These are phyloP conservation scores for Nestor notabilis DNA, from an alignment of 2,113 vertebrate genomes.

Conservation along the genomic window DNA sequence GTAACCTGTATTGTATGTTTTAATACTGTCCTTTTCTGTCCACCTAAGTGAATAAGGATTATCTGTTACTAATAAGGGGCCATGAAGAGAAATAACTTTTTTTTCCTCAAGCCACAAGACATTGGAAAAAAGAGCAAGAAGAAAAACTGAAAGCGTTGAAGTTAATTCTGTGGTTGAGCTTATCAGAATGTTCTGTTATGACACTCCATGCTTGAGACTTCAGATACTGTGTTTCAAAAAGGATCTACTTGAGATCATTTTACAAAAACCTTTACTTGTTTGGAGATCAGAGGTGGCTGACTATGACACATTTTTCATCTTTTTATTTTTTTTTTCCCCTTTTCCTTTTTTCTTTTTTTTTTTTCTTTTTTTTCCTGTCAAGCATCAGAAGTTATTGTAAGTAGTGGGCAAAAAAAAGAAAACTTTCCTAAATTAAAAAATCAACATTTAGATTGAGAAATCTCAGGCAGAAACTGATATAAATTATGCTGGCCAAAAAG, in stretches of 20 bases:
- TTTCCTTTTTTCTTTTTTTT: too few relatives aligned
- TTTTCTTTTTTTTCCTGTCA: not conserved
- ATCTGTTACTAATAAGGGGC: not conserved
- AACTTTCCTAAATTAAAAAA: not conserved
- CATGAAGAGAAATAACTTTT: not conserved
- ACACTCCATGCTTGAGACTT: not conserved
- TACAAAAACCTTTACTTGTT: not conserved
- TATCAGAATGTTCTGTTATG: not conserved
- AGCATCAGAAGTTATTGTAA: not conserved
- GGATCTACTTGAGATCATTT: not conserved
- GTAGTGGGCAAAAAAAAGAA: not conserved
- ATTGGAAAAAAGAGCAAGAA: not conserved
- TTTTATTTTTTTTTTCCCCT: not conserved
- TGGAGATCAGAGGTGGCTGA: not conserved
- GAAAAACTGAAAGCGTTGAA: not conserved
- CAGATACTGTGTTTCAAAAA: not conserved
- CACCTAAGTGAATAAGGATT: not conserved
- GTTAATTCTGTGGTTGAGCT: not conserved
- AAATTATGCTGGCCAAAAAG: not conserved
- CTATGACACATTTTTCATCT: accelerated
- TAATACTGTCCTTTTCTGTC: not conserved
- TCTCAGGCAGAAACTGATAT: not conserved
- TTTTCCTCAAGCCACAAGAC: not conserved
- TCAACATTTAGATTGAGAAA: not conserved
- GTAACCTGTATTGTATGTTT: not conserved